Evolutionary conservation across 2,797 vertebrate genomes (phyloP).

Genomic region (Xenentodon cancila): DNA sequence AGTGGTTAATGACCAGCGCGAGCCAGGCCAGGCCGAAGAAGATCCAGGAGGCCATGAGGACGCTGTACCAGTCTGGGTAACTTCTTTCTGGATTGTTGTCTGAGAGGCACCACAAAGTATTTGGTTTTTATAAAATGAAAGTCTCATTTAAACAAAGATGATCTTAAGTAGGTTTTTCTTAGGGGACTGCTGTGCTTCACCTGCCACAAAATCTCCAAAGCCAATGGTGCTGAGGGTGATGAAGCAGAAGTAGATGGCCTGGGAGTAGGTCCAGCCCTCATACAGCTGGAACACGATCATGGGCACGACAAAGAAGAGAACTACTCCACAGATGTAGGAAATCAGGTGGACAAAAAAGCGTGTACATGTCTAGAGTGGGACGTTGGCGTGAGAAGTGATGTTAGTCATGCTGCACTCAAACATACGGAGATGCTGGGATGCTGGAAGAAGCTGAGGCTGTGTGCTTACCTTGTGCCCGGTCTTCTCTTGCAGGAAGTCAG

Average conservation of each 20-base stretch:
- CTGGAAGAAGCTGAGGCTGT: too few relatives aligned
- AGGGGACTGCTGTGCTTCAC: conserved; percentile 59
- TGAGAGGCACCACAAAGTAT: conserved; percentile 44
- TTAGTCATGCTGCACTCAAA: neutral
- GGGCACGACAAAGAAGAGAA: conserved; percentile 88
- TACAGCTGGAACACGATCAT: conserved; percentile 85
- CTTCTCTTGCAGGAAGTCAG: conserved; percentile 71
- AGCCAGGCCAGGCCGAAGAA: conserved; percentile 96
- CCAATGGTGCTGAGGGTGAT: conserved; percentile 95
- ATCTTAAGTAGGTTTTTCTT: too few relatives aligned
- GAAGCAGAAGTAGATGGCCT: conserved; percentile 94
- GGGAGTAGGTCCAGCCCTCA: conserved; percentile 89
- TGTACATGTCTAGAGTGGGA: conserved; percentile 66
- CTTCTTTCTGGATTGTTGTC: conserved; percentile 83
- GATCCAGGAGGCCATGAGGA: conserved; percentile 90
- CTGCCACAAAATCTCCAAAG: conserved; percentile 92
- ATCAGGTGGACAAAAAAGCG: conserved; percentile 80
- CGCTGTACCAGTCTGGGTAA: conserved; percentile 90
- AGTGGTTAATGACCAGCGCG: conserved; percentile 88
- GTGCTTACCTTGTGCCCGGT: conserved; percentile 82
- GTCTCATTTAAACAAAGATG: neutral
- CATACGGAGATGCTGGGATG: neutral
- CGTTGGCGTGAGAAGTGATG: neutral
- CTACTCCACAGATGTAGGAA: conserved; percentile 71
- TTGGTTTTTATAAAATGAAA: neutral